A percentile compares a stretch with the other conserved stretches of the same genome.
phyloP scores from a whole-genome alignment of 1,140 invertebrate species.

The Oedothorax gibbosus region DNA sequence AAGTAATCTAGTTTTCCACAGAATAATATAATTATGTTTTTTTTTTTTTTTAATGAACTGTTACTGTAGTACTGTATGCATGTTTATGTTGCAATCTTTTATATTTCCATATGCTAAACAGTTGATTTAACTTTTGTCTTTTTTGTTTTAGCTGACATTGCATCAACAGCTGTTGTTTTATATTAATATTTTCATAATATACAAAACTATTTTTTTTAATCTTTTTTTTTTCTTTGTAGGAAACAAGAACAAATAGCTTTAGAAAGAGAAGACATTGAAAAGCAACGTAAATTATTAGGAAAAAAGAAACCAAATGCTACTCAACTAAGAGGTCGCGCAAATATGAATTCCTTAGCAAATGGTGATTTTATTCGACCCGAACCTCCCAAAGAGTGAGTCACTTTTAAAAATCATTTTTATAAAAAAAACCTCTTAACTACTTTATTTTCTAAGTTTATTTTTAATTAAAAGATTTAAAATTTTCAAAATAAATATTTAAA shows the following conservation, averaged over 20 bases:
- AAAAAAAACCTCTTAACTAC: too few species aligned
- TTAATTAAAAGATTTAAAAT: too few species aligned
- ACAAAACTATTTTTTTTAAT: neutral
- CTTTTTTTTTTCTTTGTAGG: constrained; percentile 64
- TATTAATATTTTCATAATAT: neutral
- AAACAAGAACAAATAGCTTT: constrained; percentile 97
- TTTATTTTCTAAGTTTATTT: too few species aligned
- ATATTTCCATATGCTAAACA: neutral
- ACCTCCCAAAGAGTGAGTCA: constrained; percentile 54
- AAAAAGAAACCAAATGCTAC: constrained; percentile 86
- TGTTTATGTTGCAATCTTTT: neutral
- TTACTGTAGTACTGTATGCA: neutral
- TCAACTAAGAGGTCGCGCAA: constrained; percentile 58
- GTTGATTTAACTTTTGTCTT: neutral
- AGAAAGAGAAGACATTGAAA: constrained; percentile 96
- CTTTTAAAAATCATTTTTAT: too few species aligned
- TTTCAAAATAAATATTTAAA: too few species aligned
- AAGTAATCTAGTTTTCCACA: too few species aligned
- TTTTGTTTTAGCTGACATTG: neutral
- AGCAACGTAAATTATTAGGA: constrained; percentile 91
- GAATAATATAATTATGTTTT: neutral
- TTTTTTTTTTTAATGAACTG: neutral
- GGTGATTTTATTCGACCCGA: constrained; percentile 61
- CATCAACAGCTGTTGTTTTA: neutral
- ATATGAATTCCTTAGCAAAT: constrained; percentile 50